Base-by-base conservation (phyloP, 2,797 vertebrate genomes). In the Argya squamiceps region DNA sequence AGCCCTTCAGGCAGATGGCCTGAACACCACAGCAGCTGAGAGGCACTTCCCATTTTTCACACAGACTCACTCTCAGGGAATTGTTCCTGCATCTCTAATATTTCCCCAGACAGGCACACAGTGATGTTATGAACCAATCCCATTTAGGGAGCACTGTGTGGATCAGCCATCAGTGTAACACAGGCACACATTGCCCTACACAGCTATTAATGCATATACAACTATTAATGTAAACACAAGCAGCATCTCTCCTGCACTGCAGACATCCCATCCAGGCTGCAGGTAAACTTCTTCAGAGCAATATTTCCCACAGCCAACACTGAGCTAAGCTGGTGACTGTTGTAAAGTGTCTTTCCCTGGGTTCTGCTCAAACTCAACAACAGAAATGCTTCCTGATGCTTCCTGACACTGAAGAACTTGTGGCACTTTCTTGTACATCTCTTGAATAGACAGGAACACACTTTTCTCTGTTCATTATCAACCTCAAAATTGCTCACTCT, bases 1-100 rank as follows among this genome's bases (percentile, higher is more conserved):
- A 65, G n/a, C 52, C 69, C 80, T 93, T 67, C 59, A 82, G 50
- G 29, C 70, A 93, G 77, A 52, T 79, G 78, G 49, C 43, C 52
- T 63, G 70, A 47, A 10, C 1, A 0, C 59, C 41, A 30, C 47
- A 50, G 58, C 37, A 82, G 77, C 88, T 70, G 36, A 41, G 78
- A 32, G n/a, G 53, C 46, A 63, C 52, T 67, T 90, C 20, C 37
- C 21, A 3, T 63, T 27, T 77, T 87, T 70, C 60, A n/a, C 12
- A 26, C 2, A 14, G 44, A 39, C 22, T 59, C 8, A 9, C 10
- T 75, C 16, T 59, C 17, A 6, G 18, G 11, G 43, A 64, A 15
- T 70, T 63, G 37, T 71, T 87, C 46, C n/a, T 70, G 13, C 2
- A 1, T 43, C 52, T 82, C 29, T 67, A 36, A 19, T 79, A 46